Evolutionary conservation across 1,140 invertebrate genomes (phyloP).

Genomic region (Asbolus verrucosus): DNA sequence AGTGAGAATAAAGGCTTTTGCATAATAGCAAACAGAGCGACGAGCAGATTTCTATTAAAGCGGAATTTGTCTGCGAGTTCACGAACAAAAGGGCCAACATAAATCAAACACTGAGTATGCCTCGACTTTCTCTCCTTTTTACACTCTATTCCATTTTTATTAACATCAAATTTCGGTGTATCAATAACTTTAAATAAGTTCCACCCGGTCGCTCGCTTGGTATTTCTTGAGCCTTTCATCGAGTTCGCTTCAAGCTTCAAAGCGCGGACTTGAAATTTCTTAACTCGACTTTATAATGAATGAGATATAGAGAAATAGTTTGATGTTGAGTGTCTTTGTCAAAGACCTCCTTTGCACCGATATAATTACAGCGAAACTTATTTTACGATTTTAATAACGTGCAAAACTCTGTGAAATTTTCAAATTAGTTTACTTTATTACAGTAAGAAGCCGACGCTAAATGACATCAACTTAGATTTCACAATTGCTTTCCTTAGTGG

Average conservation of each 20-base stretch:
- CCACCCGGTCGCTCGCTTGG: conserved; percentile 8
- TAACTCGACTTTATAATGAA: conserved; percentile 32
- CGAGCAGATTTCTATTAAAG: conserved; percentile 36
- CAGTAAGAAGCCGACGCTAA: background rate
- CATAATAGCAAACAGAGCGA: conserved; percentile 30
- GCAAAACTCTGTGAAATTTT: background rate
- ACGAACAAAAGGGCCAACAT: conserved; percentile 31
- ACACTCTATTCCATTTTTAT: conserved; percentile 38
- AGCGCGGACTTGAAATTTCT: conserved; percentile 12
- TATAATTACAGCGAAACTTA: conserved; percentile 11
- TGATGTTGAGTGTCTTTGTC: conserved; percentile 25
- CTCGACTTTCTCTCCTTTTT: conserved; percentile 30
- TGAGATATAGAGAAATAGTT: conserved; percentile 17
- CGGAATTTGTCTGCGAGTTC: conserved; percentile 36
- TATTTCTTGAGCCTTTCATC: conserved; percentile 2
- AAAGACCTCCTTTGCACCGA: conserved; percentile 3
- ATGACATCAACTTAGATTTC: too few relatives aligned
- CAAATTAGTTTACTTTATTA: conserved; percentile 3
- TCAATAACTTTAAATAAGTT: conserved; percentile 37
- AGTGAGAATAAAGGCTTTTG: conserved; percentile 35
- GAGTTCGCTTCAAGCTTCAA: background rate
- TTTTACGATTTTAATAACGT: conserved; percentile 9
- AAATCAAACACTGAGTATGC: conserved; percentile 34
- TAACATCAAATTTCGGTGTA: conserved; percentile 36
- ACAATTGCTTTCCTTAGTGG: background rate